Evolutionary conservation across 2,113 vertebrate genomes (phyloP).

Genomic region (Myotis davidii): DNA sequence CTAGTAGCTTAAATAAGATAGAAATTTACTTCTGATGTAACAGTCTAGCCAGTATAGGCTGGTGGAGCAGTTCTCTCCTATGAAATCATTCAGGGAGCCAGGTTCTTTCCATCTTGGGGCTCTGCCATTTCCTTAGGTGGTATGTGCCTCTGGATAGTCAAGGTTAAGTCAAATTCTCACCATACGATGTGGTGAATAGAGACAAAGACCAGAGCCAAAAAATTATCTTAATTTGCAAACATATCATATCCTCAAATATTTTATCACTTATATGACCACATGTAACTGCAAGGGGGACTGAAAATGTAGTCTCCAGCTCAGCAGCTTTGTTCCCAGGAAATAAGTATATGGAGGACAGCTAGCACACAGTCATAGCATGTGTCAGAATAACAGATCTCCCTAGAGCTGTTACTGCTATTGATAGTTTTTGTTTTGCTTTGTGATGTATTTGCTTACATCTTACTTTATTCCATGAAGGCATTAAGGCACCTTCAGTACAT

Average conservation of each 20-base stretch:
- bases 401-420: background rate
- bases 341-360: background rate
- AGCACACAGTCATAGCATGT: background rate
- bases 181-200: background rate
- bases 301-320: background rate
- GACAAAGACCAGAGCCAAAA: conserved; percentile 7
- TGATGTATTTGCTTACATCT: background rate
- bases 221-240: conserved; percentile 22
- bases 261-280: background rate
- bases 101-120: background rate
- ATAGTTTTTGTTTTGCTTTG: background rate
- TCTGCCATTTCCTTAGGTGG: background rate
- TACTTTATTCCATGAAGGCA: background rate
- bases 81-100: background rate
- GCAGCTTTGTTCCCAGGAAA: background rate
- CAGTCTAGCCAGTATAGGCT: background rate
- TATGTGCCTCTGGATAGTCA: background rate
- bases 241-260: background rate
- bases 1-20: background rate
- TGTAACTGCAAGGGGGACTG: background rate
- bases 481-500: background rate
- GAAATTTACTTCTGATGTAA: background rate
- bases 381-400: background rate
- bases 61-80: background rate
- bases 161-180: background rate